A percentile compares a stretch with the other conserved stretches of the same genome.
These are phyloP conservation scores for Drosophila histrio DNA, from an alignment of 2,888 invertebrate genomes.

Conservation along the genomic window DNA sequence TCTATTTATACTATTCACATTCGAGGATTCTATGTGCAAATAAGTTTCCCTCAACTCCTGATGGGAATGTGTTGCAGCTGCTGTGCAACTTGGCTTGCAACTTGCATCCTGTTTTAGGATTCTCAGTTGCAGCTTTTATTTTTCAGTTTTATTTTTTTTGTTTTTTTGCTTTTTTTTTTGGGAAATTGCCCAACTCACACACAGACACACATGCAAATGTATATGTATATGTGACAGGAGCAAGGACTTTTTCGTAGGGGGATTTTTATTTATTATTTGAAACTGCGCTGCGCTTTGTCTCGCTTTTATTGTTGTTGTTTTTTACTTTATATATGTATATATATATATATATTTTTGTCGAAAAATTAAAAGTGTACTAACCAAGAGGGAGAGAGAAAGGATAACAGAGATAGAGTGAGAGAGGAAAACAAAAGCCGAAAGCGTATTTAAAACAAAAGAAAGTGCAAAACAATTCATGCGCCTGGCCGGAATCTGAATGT, in stretches of 20 bases:
- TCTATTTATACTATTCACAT: not conserved
- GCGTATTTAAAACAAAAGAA: conserved; percentile 78
- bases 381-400: not conserved
- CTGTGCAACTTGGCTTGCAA: not conserved
- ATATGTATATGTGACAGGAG: not conserved
- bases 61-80: conserved; percentile 19
- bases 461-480: conserved; percentile 76
- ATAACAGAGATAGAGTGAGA: conserved; percentile 13
- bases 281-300: conserved; percentile 45
- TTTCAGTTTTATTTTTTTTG: not conserved
- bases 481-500: conserved; percentile 50
- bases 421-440: conserved; percentile 58
- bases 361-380: conserved; percentile 39
- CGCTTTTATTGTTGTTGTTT: conserved; percentile 26
- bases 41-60: not conserved
- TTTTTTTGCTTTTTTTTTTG: conserved; percentile 28
- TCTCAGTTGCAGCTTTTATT: conserved; percentile 20
- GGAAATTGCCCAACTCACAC: conserved; percentile 23
- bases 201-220: conserved; percentile 8
- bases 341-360: conserved; percentile 47
- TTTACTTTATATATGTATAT: conserved; percentile 17
- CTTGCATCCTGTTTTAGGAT: conserved; percentile 31
- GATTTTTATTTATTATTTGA: conserved; percentile 27
- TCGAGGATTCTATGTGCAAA: not conserved
- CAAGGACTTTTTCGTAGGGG: conserved; percentile 11